Base-by-base conservation (phyloP, 2,888 invertebrate genomes). In the Baronia brevicornis region DNA sequence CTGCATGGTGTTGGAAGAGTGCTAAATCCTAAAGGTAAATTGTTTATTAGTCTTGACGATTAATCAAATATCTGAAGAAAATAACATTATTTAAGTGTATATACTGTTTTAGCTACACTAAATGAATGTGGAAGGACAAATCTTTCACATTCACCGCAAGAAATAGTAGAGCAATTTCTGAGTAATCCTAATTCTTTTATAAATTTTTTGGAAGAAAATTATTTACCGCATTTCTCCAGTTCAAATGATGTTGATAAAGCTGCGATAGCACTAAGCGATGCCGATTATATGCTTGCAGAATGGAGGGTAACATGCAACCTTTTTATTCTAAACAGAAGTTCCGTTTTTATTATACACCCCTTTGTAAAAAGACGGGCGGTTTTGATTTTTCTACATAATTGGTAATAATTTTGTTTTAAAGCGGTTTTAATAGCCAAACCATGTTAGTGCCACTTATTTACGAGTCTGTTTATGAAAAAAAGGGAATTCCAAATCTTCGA, bases 1-100 rank as follows among this genome's bases (percentile, higher is more conserved):
- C 85, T 93, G 55, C 93, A 93, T 71, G 91, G 91, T 0, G 79
- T 93, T 8, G 93, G 93, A 11, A 85, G 91, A 58, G 91, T 92
- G 4, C 84, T 92, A 18, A 91, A 93, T 77, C 92, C 93, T 18
- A 93, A 92, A 86, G 84, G 91, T 90, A 75, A 50, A 45, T 36
- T 20, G 8, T 7, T n/a, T 23, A 8, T 6, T 19, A 12, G 4
- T n/a, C n/a, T n/a, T n/a, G n/a, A n/a, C n/a, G n/a, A n/a, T n/a
- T n/a, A n/a, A n/a, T n/a, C n/a, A n/a, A n/a, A n/a, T n/a, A 27
- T 3, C 6, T 7, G 31, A 31, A 13, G 22, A 28, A 24, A 26
- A 15, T n/a, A n/a, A n/a, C n/a, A n/a, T n/a, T n/a, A n/a, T n/a
- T n/a, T n/a, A n/a, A n/a, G n/a, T n/a, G 24, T n/a, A n/a, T n/a